These are phyloP conservation scores for Crotalus tigris DNA, from an alignment of 2,113 vertebrate genomes.

Conservation along the genomic window DNA sequence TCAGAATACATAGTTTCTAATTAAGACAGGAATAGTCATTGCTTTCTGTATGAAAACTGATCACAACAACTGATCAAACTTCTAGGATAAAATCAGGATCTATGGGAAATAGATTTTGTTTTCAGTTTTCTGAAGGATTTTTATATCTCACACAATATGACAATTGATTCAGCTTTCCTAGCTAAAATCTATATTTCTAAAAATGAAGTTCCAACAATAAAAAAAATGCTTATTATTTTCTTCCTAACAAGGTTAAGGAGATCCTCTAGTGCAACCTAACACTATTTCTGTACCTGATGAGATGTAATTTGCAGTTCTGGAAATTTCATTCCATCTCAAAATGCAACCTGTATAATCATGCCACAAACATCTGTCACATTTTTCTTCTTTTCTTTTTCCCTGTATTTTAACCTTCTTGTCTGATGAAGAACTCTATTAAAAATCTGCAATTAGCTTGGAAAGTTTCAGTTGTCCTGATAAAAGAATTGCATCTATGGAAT, in stretches of 20 bases:
- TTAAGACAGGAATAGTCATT: not conserved
- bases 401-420: not conserved
- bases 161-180: not conserved
- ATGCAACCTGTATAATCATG: not conserved
- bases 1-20: not conserved
- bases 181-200: not conserved
- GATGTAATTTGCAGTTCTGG: not conserved
- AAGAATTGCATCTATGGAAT: not conserved
- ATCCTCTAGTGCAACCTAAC: not conserved
- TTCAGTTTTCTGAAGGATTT: not conserved
- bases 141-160: not conserved
- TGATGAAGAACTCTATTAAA: not conserved
- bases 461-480: not conserved
- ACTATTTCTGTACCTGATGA: not conserved
- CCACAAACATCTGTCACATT: not conserved
- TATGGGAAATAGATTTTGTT: not conserved
- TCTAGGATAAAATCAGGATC: not conserved
- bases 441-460: not conserved
- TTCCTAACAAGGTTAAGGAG: not conserved
- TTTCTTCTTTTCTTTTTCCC: not conserved
- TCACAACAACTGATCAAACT: not conserved
- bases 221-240: not conserved
- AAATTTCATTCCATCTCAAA: not conserved
- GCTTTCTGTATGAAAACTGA: not conserved
- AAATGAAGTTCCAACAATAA: not conserved